Evolutionary conservation across 2,113 vertebrate genomes (phyloP), one percentile per base, ranked within the genome.

Genomic region (Bombycilla garrulus): DNA sequence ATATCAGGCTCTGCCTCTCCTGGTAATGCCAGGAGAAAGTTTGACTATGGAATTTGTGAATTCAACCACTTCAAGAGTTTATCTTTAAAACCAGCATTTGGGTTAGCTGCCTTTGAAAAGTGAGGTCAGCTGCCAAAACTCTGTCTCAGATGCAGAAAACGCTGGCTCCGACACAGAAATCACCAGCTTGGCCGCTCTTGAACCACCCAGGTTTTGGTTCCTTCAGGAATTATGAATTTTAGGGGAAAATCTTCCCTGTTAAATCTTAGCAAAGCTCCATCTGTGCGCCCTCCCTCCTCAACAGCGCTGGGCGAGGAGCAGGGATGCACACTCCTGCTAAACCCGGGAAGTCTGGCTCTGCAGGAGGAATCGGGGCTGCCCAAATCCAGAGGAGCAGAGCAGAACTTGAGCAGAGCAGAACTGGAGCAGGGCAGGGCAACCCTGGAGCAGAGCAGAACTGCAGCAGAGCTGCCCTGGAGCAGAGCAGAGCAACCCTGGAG

Each of bases 201-300:
- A 51, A 62, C 47, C 20, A 2, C 19, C 12, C 29, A 3, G 56
- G 38, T 9, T 42, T 44, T 3, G 35, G 15, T 1, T 54, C 11
- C 73, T 60, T 21, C 67, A 5, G 40, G 57, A 91, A 64, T 10
- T 5, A 3, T 0, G 2, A 4, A 16, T 13, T 53, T 48, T 1
- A 16, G 40, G 24, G 36, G 42, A 4, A 48, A 79, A 48, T 6
- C 22, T 38, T 45, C 33, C 40, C 42, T 4, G n/a, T 29, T 5
- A 54, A 17, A n/a, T 1, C 31, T 19, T 0, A 10, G 54, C n/a
- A 56, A 23, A 77, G 4, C 22, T 33, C 35, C 21, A 1, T 8
- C 7, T 5, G 4, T 2, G 4, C 0, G 3, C 42, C 31, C 53
- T n/a, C 44, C 26, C 2, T 1, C 15, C 56, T 25, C 3, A 1